These are phyloP conservation scores for Catharus bicknelli DNA, from an alignment of 2,113 vertebrate genomes.

Conservation along the genomic window DNA sequence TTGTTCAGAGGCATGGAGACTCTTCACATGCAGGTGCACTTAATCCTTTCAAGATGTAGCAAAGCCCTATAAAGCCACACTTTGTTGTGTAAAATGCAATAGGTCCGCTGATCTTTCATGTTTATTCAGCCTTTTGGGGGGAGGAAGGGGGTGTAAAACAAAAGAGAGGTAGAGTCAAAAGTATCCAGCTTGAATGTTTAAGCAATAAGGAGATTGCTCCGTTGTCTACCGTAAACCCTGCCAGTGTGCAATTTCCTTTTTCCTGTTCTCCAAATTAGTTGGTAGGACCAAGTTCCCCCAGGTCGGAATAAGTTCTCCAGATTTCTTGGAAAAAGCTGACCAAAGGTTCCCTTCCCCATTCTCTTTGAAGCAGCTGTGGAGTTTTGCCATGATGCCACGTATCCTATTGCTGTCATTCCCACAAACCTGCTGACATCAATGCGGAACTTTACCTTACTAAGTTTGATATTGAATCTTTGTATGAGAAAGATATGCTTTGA, in stretches of 20 bases:
- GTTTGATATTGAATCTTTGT: background rate
- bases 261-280: slow-evolving; percentile 75
- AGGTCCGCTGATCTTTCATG: slow-evolving; percentile 38
- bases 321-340: slow-evolving; percentile 15
- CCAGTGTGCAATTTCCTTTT: slow-evolving; percentile 77
- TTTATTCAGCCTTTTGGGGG: slow-evolving; percentile 37
- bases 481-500: background rate
- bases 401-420: background rate
- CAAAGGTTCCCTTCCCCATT: background rate
- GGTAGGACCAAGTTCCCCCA: slow-evolving; percentile 61
- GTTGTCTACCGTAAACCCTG: slow-evolving; percentile 51
- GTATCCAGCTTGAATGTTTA: slow-evolving; percentile 51
- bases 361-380: background rate
- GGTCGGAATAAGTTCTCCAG: slow-evolving; percentile 61
- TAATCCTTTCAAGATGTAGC: slow-evolving; percentile 77
- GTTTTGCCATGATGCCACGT: background rate
- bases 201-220: slow-evolving; percentile 68
- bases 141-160: background rate
- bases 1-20: slow-evolving; percentile 7
- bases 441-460: background rate
- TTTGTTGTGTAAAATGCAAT: slow-evolving; percentile 49
- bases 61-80: slow-evolving; percentile 58
- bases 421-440: background rate
- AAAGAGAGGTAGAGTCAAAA: slow-evolving; percentile 18
- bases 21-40: slow-evolving; percentile 69